These are phyloP conservation scores for Sparus aurata DNA, from an alignment of 2,797 vertebrate species.

Conservation along the genomic window DNA sequence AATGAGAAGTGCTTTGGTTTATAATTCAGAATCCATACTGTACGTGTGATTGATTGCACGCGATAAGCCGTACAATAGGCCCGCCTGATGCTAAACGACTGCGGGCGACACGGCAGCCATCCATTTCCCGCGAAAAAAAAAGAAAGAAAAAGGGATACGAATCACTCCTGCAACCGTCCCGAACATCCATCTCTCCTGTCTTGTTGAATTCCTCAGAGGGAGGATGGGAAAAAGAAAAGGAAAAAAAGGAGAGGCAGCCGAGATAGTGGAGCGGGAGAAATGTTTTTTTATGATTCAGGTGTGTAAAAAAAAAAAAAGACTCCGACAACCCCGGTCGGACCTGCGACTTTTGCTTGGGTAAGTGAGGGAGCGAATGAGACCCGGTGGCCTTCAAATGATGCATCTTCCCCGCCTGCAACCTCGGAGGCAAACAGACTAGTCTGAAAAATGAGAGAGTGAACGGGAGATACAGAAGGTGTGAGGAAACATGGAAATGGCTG, in stretches of 20 bases:
- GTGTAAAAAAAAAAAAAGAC: conserved; percentile 45
- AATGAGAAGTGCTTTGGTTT: conserved; percentile 39
- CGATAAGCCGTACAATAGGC: conserved; percentile 63
- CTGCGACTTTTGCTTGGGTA: conserved; percentile 18
- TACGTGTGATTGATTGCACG: conserved; percentile 48
- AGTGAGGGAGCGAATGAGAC: conserved; percentile 34
- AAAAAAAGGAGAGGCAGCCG: conserved; percentile 16
- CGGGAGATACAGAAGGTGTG: conserved; percentile 1
- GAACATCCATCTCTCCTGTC: conserved; percentile 63
- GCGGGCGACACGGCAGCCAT: conserved; percentile 46
- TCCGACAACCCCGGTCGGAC: conserved; percentile 20
- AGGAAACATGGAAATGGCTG: conserved; percentile 4
- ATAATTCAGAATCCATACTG: conserved; percentile 47
- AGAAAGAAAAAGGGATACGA: conserved; percentile 18
- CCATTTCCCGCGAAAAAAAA: conserved; percentile 43
- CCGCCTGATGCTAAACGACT: conserved; percentile 50
- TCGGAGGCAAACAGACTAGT: background rate
- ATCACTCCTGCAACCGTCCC: conserved; percentile 50
- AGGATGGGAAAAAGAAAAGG: conserved; percentile 2
- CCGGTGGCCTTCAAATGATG: conserved; percentile 45
- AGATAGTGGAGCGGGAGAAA: conserved; percentile 11
- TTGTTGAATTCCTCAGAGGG: conserved; percentile 53
- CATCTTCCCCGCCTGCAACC: conserved; percentile 27
- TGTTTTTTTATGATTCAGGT: conserved; percentile 43
- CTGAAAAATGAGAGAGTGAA: conserved; percentile 1